phyloP scores from a whole-genome alignment of 2,888 invertebrate species.

The Aspidapion aeneum region DNA sequence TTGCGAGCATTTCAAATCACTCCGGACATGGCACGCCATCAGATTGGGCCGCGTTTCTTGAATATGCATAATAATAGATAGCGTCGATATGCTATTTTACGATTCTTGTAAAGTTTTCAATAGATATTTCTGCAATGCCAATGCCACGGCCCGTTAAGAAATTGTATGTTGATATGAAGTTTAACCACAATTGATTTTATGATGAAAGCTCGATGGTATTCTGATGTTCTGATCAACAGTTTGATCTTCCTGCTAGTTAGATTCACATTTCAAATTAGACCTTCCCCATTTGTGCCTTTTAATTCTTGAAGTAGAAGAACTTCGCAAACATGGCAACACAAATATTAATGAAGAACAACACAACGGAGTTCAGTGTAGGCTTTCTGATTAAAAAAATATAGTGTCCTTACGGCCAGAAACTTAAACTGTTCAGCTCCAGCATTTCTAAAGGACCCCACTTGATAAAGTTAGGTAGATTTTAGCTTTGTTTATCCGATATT shows the following conservation, averaged over 20 bases:
- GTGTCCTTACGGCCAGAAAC: too few species aligned
- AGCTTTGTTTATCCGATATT: too few species aligned
- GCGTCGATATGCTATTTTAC: neutral
- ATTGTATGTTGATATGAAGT: neutral
- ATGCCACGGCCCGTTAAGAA: neutral
- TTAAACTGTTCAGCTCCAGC: too few species aligned
- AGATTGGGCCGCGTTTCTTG: constrained; percentile 7
- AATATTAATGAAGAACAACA: too few species aligned
- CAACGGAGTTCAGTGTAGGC: too few species aligned
- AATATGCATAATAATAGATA: neutral
- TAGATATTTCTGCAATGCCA: neutral
- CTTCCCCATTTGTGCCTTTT: too few species aligned
- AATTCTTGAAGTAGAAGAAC: too few species aligned
- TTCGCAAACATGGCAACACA: too few species aligned
- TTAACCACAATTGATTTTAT: neutral
- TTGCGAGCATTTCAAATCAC: constrained; percentile 10
- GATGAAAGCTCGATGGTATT: neutral
- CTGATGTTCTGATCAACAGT: neutral
- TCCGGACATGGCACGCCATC: constrained; percentile 17
- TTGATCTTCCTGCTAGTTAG: neutral
- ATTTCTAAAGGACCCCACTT: too few species aligned
- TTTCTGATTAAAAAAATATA: too few species aligned
- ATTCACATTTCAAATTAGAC: too few species aligned
- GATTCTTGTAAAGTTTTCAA: neutral
- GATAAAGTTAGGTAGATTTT: too few species aligned